These are phyloP conservation scores for Ceraclea dissimilis DNA, from an alignment of 2,888 invertebrate genomes.

Conservation along the genomic window DNA sequence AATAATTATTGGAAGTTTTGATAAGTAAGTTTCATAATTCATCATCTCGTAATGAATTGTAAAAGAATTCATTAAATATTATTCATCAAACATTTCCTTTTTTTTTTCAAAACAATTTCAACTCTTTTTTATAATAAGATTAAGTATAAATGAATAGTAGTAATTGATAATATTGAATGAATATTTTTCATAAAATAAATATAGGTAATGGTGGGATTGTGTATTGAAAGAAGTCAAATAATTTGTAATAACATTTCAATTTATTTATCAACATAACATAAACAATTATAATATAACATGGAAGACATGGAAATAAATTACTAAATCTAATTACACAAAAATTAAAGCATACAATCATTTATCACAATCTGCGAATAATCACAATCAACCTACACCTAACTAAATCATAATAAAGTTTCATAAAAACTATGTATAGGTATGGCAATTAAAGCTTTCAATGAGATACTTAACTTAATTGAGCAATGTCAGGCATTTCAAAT, in stretches of 20 bases:
- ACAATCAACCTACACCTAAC: not conserved
- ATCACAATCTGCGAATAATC: conserved; percentile 7
- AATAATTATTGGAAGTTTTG: too few species aligned
- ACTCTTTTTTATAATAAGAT: too few species aligned
- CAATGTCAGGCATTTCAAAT: conserved; percentile 24
- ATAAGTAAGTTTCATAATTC: too few species aligned
- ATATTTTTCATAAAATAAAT: too few species aligned
- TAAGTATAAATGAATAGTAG: too few species aligned
- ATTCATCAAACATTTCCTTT: too few species aligned
- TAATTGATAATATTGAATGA: too few species aligned
- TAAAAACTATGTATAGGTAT: not conserved
- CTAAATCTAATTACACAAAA: conserved; percentile 7
- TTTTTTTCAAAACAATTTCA: too few species aligned
- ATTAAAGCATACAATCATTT: conserved; percentile 12
- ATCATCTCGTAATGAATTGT: too few species aligned
- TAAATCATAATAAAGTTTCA: not conserved
- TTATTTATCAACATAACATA: not conserved
- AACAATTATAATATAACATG: conserved; percentile 7
- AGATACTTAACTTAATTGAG: conserved; percentile 15
- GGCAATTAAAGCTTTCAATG: conserved; percentile 1
- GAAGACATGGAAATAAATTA: conserved; percentile 13
- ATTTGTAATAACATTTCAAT: not conserved
- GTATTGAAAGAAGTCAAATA: not conserved
- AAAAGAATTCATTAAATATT: too few species aligned
- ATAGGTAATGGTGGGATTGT: too few species aligned